Conservation (phyloP, 2,888 invertebrate species). For the Stratiomys singularior region DNA sequence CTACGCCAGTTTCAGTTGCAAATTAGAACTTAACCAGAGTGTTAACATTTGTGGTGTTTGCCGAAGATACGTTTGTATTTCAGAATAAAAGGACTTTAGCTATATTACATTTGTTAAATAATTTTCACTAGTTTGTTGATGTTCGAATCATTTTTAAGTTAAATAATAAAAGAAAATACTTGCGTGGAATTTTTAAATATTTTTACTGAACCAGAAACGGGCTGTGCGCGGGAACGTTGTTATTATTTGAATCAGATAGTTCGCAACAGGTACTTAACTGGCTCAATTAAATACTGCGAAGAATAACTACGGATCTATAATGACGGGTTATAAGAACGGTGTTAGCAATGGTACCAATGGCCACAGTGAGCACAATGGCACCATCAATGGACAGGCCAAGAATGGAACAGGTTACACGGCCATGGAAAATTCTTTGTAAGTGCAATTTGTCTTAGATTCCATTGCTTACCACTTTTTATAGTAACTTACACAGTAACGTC, state of each 20-base stretch:
- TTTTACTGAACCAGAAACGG: too few species aligned
- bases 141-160: too few species aligned
- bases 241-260: too few species aligned
- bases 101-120: too few species aligned
- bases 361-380: constrained; percentile 45
- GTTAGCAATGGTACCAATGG: constrained; percentile 6
- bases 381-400: constrained; percentile 4
- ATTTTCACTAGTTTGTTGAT: too few species aligned
- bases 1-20: constrained; percentile 4
- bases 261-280: too few species aligned
- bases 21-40: constrained; percentile 21
- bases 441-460: constrained; percentile 37
- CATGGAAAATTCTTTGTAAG: constrained; percentile 58
- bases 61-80: neutral
- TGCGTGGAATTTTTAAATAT: too few species aligned
- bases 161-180: too few species aligned
- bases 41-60: neutral
- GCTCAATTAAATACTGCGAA: too few species aligned
- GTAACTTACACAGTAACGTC: neutral
- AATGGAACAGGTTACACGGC: constrained; percentile 55
- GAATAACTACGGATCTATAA: constrained; percentile 42
- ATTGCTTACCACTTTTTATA: neutral
- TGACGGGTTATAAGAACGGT: constrained; percentile 57
- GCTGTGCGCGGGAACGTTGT: too few species aligned
- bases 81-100: too few species aligned